These are phyloP conservation scores for Megathymus violae DNA, from an alignment of 1,140 invertebrate genomes.

Conservation along the genomic window DNA sequence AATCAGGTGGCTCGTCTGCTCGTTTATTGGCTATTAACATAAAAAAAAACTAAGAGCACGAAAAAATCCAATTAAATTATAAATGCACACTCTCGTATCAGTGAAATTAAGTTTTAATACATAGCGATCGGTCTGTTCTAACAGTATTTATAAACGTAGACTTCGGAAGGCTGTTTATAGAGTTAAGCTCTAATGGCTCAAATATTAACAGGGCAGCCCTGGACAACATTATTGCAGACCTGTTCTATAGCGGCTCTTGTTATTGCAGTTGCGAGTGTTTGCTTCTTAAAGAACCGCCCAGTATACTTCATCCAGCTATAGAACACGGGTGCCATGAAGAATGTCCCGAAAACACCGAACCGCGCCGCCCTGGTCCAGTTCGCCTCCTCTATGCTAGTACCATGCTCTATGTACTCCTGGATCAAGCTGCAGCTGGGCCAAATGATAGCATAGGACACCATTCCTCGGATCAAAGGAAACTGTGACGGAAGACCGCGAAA, in stretches of 20 bases:
- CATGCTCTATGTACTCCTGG: slow-evolving; percentile 84
- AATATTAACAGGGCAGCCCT: no score
- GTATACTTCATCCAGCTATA: slow-evolving; percentile 70
- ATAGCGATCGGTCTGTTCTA: no score
- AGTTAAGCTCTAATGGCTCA: no score
- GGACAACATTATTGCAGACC: no score
- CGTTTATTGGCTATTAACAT: no score
- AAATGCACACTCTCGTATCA: no score
- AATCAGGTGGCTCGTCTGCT: no score
- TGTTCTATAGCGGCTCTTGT: slow-evolving; percentile 88
- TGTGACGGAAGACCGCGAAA: slow-evolving; percentile 44
- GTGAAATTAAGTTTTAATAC: no score
- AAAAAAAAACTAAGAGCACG: no score
- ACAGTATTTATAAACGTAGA: no score
- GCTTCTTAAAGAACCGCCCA: slow-evolving; percentile 56
- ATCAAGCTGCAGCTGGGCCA: slow-evolving; percentile 88
- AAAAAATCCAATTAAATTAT: no score
- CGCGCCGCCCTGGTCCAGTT: slow-evolving; percentile 56
- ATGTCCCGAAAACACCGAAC: slow-evolving; percentile 64
- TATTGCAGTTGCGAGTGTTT: slow-evolving; percentile 51
- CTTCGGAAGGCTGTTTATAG: no score
- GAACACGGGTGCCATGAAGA: slow-evolving; percentile 73
- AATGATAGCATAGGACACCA: slow-evolving; percentile 88
- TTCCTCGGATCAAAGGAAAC: slow-evolving; percentile 84
- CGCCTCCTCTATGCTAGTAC: slow-evolving; percentile 47